Conservation (phyloP, 92 coral and sea anemone species). For the Desmophyllum pertusum region DNA sequence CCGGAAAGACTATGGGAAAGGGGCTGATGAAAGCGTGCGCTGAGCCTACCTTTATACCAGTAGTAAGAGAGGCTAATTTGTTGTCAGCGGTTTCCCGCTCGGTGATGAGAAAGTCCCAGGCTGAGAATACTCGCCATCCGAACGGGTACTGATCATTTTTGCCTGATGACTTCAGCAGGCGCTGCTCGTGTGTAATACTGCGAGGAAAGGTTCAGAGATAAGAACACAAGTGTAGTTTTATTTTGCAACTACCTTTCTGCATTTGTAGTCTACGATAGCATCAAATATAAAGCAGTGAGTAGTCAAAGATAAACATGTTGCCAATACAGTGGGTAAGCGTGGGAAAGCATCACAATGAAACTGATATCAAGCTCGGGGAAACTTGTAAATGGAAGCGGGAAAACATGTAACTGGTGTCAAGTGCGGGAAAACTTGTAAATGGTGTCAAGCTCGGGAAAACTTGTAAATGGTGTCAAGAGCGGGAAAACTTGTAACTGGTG, state of each 20-base stretch:
- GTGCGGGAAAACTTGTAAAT: not conserved
- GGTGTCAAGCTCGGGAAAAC: conserved; percentile 3
- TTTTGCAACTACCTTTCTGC: not conserved
- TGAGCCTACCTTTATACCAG: conserved; percentile 52
- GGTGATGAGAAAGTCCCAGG: conserved; percentile 77
- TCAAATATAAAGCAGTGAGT: too few species aligned
- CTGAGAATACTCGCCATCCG: conserved; percentile 77
- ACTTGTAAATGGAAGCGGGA: too few species aligned
- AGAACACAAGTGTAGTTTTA: not conserved
- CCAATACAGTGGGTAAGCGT: too few species aligned
- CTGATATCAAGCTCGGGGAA: too few species aligned
- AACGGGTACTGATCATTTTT: conserved; percentile 69
- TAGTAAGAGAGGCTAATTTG: conserved; percentile 70
- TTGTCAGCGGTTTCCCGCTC: conserved; percentile 77
- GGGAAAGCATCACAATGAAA: too few species aligned
- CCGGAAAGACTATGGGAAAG: not conserved
- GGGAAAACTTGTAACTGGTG: not conserved
- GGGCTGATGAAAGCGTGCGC: not conserved
- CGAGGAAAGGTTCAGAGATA: not conserved
- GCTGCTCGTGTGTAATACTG: conserved; percentile 44
- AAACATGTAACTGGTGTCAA: not conserved
- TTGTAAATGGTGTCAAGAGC: not conserved
- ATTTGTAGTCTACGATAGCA: too few species aligned
- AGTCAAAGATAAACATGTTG: too few species aligned
- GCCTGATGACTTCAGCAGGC: conserved; percentile 58